Evolutionary conservation across 2,888 invertebrate species (phyloP).

Genomic region (Eumerus sabulonum): DNA sequence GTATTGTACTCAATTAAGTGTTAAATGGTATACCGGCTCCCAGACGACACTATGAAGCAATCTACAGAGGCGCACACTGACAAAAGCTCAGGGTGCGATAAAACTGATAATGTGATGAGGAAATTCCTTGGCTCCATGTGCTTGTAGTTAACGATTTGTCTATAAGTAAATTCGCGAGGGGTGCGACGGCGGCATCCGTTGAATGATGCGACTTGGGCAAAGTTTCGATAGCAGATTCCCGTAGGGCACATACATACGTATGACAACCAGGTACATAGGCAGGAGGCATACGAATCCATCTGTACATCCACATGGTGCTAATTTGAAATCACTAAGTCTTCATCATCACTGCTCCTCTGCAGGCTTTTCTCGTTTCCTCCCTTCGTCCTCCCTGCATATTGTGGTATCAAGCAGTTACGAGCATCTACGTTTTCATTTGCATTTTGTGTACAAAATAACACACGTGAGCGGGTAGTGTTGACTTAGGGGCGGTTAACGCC

Average conservation of each 20-base stretch:
- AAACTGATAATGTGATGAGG: slow-evolving; percentile 56
- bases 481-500: background rate
- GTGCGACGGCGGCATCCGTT: slow-evolving; percentile 33
- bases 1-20: slow-evolving; percentile 15
- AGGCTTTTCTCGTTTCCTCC: background rate
- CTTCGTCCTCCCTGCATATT: slow-evolving; percentile 7
- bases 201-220: slow-evolving; percentile 40
- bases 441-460: slow-evolving; percentile 33
- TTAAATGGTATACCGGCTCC: background rate
- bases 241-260: slow-evolving; percentile 11
- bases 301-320: slow-evolving; percentile 20
- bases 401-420: slow-evolving; percentile 41
- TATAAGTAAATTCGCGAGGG: slow-evolving; percentile 45
- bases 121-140: slow-evolving; percentile 44
- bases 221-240: slow-evolving; percentile 15
- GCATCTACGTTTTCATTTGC: slow-evolving; percentile 48
- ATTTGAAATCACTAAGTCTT: slow-evolving; percentile 38
- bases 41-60: slow-evolving; percentile 37
- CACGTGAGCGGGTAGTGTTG: slow-evolving; percentile 9
- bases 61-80: background rate
- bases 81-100: slow-evolving; percentile 17
- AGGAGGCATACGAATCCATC: background rate
- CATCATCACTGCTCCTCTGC: slow-evolving; percentile 6
- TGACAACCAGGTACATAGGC: slow-evolving; percentile 16
- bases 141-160: slow-evolving; percentile 55